Evolutionary conservation across 2,888 invertebrate species (phyloP).

Genomic region (Kuschelorhynchus macadamiae): DNA sequence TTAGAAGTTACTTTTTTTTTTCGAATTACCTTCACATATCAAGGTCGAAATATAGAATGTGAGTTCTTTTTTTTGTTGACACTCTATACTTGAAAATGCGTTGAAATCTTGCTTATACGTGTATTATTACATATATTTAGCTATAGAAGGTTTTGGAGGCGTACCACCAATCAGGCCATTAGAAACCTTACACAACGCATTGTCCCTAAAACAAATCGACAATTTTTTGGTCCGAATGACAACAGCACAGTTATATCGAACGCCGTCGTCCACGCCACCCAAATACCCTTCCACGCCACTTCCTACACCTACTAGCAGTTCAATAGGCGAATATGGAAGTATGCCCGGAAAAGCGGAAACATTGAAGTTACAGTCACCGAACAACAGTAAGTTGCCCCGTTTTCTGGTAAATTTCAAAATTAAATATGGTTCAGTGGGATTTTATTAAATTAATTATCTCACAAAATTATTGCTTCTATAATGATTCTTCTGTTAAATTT

Average conservation of each 20-base stretch:
- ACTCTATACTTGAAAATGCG: no score
- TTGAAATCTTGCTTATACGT: no score
- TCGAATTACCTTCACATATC: no score
- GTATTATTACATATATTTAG: no score
- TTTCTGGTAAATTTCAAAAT: no score
- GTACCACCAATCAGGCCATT: constrained; percentile 96
- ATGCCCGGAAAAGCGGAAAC: constrained; percentile 59
- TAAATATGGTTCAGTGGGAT: no score
- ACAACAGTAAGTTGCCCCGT: constrained; percentile 71
- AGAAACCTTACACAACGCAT: constrained; percentile 97
- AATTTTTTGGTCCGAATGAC: constrained; percentile 90
- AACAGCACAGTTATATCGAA: constrained; percentile 79
- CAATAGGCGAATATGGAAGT: constrained; percentile 57
- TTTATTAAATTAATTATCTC: no score
- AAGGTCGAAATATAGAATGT: no score
- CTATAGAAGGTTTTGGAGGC: constrained; percentile 89
- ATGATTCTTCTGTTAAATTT: no score
- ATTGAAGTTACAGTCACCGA: constrained; percentile 69
- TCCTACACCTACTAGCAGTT: constrained; percentile 64
- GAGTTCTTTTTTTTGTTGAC: no score
- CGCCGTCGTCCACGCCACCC: constrained; percentile 81
- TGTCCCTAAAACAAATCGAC: constrained; percentile 93
- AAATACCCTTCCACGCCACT: constrained; percentile 74
- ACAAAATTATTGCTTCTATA: no score
- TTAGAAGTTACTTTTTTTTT: no score